A percentile compares a stretch with the other conserved stretches of the same genome.
These are phyloP conservation scores for Nesoenas mayeri DNA, from an alignment of 2,113 vertebrate species.

Conservation along the genomic window DNA sequence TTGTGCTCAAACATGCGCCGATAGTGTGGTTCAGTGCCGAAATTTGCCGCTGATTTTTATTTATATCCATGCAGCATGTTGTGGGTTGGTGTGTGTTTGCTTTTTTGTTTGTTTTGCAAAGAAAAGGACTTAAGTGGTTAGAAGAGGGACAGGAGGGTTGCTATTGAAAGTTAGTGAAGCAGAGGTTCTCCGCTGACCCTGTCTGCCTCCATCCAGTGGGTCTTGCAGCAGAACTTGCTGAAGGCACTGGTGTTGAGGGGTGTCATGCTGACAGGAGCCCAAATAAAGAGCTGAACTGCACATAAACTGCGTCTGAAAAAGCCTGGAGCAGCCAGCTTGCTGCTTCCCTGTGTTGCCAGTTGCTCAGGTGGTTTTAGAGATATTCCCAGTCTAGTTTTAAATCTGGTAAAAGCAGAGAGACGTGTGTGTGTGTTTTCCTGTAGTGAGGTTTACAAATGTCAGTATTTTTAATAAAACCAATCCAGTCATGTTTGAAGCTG, in stretches of 20 bases:
- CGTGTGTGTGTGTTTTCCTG: background rate
- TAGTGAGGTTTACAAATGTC: background rate
- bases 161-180: background rate
- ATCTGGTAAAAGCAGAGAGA: background rate
- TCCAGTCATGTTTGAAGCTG: background rate
- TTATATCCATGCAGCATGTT: slow-evolving; percentile 6
- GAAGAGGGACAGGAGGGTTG: background rate
- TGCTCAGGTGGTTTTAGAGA: background rate
- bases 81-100: no score
- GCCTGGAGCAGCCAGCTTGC: background rate
- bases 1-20: slow-evolving; percentile 59
- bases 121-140: background rate
- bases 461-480: background rate
- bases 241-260: background rate
- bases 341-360: background rate
- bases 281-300: background rate
- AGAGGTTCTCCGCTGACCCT: background rate
- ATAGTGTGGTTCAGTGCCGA: slow-evolving; percentile 27
- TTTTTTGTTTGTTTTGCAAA: background rate
- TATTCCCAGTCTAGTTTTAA: background rate
- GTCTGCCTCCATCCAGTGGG: background rate
- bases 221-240: background rate
- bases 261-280: fast-evolving
- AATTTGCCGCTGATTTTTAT: background rate
- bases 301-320: background rate